Evolutionary conservation across 2,797 vertebrate species (phyloP), one percentile per base, ranked within the genome.

Genomic region (Eurystomus glaucurus): DNA sequence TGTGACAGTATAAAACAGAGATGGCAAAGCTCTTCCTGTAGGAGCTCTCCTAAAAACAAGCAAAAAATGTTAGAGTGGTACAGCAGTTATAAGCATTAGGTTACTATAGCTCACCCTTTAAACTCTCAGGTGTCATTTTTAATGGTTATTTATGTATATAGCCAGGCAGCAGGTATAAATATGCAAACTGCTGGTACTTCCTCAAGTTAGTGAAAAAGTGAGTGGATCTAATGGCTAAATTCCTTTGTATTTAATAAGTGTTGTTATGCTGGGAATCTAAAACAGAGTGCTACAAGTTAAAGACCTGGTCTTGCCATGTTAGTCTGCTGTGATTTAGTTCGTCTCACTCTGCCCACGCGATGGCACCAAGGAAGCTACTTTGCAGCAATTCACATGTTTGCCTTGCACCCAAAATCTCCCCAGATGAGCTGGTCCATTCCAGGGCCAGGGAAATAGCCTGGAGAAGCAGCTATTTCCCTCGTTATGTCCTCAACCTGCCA

Each of bases 401-500:
- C 5, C 54, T 82, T 31, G 21, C 12, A 9, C 18, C 33, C 2
- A 3, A n/a, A 70, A 64, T 83, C 18, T 70, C 39, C 22, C 16
- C 33, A 64, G 28, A 7, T 6, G 4, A 29, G 14, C 10, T 1
- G 9, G 10, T 28, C 66, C 11, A 16, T 83, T 76, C 60, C n/a
- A 74, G 46, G 55, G 23, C 13, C 46, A 22, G 52, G 37, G 28
- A 70, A 90, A 39, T 14, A 46, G 9, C 19, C 39, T 21, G 45
- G 37, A 75, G 82, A 68, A 75, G 9, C 0, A 0, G 22, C 33
- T 60, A 4, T 52, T 92, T 91, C 19, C 46, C 81, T 71, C 96
- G 93, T 88, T 82, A 65, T 97, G 48, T 78, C 72, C 35, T 75
- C 70, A 77, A 51, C 50, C 61, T 88, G 69, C 94, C 96, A 92